A percentile compares a stretch with the other conserved stretches of the same genome.
phyloP scores from a whole-genome alignment of 35 echinoderm and acorn worm species.

The Lytechinus pictus region DNA sequence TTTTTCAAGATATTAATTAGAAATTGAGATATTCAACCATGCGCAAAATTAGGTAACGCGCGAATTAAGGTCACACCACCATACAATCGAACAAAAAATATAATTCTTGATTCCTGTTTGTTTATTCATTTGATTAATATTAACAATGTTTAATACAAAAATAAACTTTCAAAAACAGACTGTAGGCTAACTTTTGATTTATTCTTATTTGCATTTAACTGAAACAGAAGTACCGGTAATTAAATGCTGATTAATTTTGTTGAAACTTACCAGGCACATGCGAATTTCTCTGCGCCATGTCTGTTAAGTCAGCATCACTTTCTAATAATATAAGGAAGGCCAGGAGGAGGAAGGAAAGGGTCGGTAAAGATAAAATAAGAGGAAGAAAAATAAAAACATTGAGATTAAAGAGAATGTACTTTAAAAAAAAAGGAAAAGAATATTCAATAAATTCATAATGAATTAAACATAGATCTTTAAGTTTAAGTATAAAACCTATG shows the following conservation, averaged over 20 bases:
- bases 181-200: too few species aligned
- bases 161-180: too few species aligned
- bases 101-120: too few species aligned
- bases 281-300: conserved; percentile 16
- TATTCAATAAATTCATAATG: background rate
- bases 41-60: too few species aligned
- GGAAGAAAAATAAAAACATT: background rate
- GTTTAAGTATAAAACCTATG: background rate
- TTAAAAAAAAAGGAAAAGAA: background rate
- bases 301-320: conserved; percentile 57
- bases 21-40: too few species aligned
- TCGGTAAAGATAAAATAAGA: background rate
- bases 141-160: too few species aligned
- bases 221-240: background rate
- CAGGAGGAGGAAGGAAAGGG: background rate
- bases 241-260: background rate
- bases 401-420: background rate
- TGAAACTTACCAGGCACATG: conserved; percentile 57
- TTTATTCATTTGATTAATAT: too few species aligned
- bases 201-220: too few species aligned
- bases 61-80: too few species aligned
- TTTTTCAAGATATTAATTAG: too few species aligned
- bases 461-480: background rate
- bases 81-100: too few species aligned
- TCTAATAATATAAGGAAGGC: background rate